These are phyloP conservation scores for Drosophila leonis DNA, from an alignment of 2,888 invertebrate genomes.

Conservation along the genomic window DNA sequence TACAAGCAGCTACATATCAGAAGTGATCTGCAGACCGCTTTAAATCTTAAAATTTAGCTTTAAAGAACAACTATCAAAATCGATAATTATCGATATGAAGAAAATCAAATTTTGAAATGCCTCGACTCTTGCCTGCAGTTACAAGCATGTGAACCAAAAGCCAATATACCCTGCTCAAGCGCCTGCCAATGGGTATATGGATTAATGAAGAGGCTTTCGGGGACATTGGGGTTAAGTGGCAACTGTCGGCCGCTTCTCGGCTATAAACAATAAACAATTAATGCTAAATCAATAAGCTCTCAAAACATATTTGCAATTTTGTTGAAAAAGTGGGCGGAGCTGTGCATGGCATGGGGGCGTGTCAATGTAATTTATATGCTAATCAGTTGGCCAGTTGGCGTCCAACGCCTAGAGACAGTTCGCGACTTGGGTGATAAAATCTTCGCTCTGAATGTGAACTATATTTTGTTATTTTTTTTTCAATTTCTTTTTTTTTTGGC, in stretches of 20 bases:
- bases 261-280: constrained; percentile 81
- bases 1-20: background rate
- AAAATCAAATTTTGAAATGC: background rate
- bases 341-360: constrained; percentile 4
- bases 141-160: background rate
- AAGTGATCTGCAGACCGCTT: background rate
- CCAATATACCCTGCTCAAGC: background rate
- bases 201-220: constrained; percentile 3
- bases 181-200: background rate
- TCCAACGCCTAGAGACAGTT: constrained; percentile 6
- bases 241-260: constrained; percentile 16
- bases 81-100: background rate
- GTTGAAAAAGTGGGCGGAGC: background rate
- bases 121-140: background rate
- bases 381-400: constrained; percentile 48
- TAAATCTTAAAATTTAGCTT: background rate
- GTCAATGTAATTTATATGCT: constrained; percentile 77
- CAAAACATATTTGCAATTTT: constrained; percentile 53
- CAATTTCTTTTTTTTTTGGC: constrained; percentile 6
- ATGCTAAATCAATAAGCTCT: constrained; percentile 75
- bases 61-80: background rate
- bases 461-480: too few species aligned
- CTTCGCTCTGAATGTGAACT: constrained; percentile 12
- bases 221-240: constrained; percentile 10
- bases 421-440: constrained; percentile 6